Evolutionary conservation across 2,888 invertebrate genomes (phyloP).

Genomic region (Euzetes globulus): DNA sequence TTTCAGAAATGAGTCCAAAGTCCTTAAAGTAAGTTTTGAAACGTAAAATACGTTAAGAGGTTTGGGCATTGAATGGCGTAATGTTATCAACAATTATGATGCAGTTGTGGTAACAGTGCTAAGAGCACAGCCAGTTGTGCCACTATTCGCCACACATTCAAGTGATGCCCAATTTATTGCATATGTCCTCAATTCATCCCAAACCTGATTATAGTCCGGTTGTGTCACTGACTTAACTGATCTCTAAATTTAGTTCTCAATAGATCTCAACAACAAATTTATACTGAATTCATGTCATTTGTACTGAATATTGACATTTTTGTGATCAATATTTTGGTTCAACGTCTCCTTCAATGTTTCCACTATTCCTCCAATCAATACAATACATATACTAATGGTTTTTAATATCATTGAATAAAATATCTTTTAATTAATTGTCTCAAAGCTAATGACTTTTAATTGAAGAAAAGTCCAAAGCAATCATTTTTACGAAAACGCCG

Average conservation of each 20-base stretch:
- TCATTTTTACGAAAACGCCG: too few species aligned
- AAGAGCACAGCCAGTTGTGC: not conserved
- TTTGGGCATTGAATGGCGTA: conserved; percentile 23
- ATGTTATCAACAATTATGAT: conserved; percentile 7
- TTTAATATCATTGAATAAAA: too few species aligned
- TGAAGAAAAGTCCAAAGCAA: not conserved
- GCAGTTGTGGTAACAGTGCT: conserved; percentile 1
- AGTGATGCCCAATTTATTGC: conserved; percentile 27
- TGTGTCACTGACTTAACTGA: conserved; percentile 24
- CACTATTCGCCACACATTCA: not conserved
- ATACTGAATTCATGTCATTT: not conserved
- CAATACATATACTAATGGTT: too few species aligned
- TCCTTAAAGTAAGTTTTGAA: conserved; percentile 24
- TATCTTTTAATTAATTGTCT: too few species aligned
- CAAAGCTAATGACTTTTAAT: not conserved
- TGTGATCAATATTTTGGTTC: not conserved
- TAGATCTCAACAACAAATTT: not conserved
- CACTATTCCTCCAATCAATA: too few species aligned
- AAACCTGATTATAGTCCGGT: conserved; percentile 7
- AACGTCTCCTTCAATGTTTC: not conserved
- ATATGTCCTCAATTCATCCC: conserved; percentile 23
- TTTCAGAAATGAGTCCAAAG: conserved; percentile 25
- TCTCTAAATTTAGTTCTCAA: conserved; percentile 12
- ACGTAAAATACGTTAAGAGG: conserved; percentile 13
- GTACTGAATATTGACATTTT: not conserved